These are phyloP conservation scores for Amitus sp. DNA, from an alignment of 2,888 invertebrate species.

Conservation along the genomic window DNA sequence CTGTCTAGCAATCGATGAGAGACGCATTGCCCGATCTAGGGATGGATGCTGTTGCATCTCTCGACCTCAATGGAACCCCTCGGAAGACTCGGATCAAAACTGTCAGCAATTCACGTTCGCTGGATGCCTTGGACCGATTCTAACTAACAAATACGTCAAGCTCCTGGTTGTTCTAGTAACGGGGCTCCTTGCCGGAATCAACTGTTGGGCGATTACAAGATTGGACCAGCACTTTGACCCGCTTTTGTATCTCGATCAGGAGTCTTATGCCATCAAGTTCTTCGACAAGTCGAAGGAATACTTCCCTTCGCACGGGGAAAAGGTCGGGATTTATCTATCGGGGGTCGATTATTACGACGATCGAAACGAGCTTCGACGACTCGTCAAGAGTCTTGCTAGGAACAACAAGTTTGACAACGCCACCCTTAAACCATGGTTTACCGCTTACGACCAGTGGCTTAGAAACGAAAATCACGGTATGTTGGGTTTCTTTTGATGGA, in stretches of 20 bases:
- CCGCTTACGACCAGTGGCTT: conserved; percentile 57
- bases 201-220: conserved; percentile 58
- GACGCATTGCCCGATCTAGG: conserved; percentile 54
- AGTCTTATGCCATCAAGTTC: conserved; percentile 60
- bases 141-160: conserved; percentile 62
- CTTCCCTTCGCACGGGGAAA: conserved; percentile 60
- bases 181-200: conserved; percentile 53
- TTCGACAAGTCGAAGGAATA: conserved; percentile 56
- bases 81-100: background rate
- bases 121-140: conserved; percentile 59
- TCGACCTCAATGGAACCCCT: conserved; percentile 42
- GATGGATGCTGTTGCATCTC: conserved; percentile 63
- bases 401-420: too few species aligned
- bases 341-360: conserved; percentile 61
- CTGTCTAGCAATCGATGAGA: conserved; percentile 66
- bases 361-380: conserved; percentile 46
- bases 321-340: conserved; percentile 58
- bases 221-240: conserved; percentile 64
- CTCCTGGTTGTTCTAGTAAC: conserved; percentile 59
- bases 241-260: conserved; percentile 60
- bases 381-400: too few species aligned
- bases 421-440: conserved; percentile 61
- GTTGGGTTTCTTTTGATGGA: too few species aligned
- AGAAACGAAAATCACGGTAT: conserved; percentile 45
- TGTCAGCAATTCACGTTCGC: conserved; percentile 43